Percentiles rank a stretch among this genome's conserved stretches.
Evolutionary conservation across 2,113 vertebrate genomes (phyloP).

Genomic region (Dipodomys stephensi): DNA sequence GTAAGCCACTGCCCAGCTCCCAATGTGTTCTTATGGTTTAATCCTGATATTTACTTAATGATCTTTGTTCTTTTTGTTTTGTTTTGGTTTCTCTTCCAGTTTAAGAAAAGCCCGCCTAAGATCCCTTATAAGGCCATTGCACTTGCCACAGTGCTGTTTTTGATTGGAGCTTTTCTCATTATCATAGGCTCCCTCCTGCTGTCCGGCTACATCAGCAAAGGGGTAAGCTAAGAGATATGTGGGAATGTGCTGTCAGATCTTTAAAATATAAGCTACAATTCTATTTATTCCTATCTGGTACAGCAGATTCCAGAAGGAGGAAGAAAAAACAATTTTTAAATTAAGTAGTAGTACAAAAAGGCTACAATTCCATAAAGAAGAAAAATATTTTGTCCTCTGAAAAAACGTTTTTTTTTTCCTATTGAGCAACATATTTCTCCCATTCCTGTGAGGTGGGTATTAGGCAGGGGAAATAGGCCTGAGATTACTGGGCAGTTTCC

Average conservation of each 20-base stretch:
- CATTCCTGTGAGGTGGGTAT: background rate
- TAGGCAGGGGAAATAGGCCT: background rate
- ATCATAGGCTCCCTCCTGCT: conserved; percentile 95
- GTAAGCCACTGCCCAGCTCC: too few relatives aligned
- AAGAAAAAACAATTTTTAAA: background rate
- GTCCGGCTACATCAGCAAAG: conserved; percentile 94
- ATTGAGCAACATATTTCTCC: background rate
- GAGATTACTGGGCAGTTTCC: background rate
- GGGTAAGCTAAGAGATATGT: conserved; percentile 87
- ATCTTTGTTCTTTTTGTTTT: conserved; percentile 6
- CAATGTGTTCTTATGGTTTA: too few relatives aligned
- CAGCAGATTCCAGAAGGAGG: background rate
- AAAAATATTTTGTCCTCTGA: conserved; percentile 39
- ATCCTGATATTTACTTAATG: conserved; percentile 38
- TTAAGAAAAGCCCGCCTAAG: conserved; percentile 98
- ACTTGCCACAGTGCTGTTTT: conserved; percentile 93
- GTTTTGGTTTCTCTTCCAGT: conserved; percentile 86
- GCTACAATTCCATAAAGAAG: background rate
- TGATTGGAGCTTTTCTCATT: conserved; percentile 96
- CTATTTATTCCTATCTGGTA: background rate
- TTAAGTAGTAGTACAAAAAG: too few relatives aligned
- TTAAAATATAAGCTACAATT: background rate
- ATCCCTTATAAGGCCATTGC: conserved; percentile 98
- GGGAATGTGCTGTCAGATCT: background rate
- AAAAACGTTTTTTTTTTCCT: background rate